phyloP scores from a whole-genome alignment of 2,888 invertebrate species.

The Thysanoteuthis rhombus region DNA sequence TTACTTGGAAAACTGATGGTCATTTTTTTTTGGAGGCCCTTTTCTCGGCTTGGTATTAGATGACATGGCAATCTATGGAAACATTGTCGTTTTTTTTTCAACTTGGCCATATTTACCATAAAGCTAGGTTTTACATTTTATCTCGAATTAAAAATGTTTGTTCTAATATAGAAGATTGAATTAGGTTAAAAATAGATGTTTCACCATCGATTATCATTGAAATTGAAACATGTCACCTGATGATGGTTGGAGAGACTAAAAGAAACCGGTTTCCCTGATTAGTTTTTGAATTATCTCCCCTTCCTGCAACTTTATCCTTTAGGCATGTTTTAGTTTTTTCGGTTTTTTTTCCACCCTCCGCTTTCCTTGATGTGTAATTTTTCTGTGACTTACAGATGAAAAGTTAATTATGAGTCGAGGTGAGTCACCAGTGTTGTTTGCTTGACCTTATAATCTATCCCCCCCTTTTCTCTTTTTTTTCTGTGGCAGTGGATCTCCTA shows the following conservation, averaged over 20 bases:
- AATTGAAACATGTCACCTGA: background rate
- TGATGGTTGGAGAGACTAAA: background rate
- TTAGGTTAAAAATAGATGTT: no score
- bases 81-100: background rate
- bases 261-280: background rate
- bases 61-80: background rate
- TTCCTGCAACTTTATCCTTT: background rate
- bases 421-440: constrained; percentile 43
- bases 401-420: constrained; percentile 53
- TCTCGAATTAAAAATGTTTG: no score
- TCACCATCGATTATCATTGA: no score
- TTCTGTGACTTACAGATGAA: constrained; percentile 45
- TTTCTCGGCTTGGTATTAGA: background rate
- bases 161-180: no score
- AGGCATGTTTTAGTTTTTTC: background rate
- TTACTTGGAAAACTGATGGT: background rate
- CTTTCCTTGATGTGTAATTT: background rate
- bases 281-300: background rate
- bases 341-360: background rate
- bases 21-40: background rate
- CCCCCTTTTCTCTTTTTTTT: background rate
- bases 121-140: no score
- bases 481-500: background rate
- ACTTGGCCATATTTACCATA: no score
- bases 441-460: background rate